Conservation (phyloP, 1,140 invertebrate species). For the Brachionus asplanchnoidis region DNA sequence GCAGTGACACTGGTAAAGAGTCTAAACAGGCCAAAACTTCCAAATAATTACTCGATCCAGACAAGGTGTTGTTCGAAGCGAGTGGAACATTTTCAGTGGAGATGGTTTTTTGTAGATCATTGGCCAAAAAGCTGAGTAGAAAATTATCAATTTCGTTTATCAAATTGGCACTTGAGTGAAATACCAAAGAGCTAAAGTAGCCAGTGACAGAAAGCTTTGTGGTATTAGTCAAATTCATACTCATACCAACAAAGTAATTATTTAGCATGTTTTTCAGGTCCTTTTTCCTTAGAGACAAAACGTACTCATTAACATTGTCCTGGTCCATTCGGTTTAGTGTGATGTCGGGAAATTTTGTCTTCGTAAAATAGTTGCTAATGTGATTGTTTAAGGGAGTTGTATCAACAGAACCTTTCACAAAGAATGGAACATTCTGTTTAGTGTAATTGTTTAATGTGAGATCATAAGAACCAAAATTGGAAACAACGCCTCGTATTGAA, state of each 20-base stretch:
- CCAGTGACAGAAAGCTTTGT: neutral
- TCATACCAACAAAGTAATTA: conserved; percentile 17
- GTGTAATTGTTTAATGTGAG: conserved; percentile 14
- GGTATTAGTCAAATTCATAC: conserved; percentile 2
- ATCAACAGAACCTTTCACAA: neutral
- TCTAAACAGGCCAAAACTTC: conserved; percentile 26
- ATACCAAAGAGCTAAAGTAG: conserved; percentile 14
- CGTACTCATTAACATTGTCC: conserved; percentile 1
- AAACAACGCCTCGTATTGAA: conserved; percentile 29
- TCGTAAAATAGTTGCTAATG: neutral
- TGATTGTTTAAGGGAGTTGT: neutral
- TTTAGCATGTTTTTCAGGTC: neutral
- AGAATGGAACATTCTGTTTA: neutral
- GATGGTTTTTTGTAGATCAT: neutral
- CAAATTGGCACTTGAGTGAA: conserved; percentile 36
- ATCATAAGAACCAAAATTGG: neutral
- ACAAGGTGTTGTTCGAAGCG: conserved; percentile 5
- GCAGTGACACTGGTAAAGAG: conserved; percentile 33
- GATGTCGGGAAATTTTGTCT: neutral
- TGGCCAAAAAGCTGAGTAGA: neutral
- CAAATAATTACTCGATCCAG: conserved; percentile 27
- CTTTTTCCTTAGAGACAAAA: neutral
- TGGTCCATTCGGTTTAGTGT: neutral
- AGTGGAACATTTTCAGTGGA: conserved; percentile 8
- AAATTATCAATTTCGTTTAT: conserved; percentile 27